A percentile compares a stretch with the other conserved stretches of the same genome.
Conservation (phyloP, 1,140 invertebrate species). For the Drosophila micromelanica region DNA sequence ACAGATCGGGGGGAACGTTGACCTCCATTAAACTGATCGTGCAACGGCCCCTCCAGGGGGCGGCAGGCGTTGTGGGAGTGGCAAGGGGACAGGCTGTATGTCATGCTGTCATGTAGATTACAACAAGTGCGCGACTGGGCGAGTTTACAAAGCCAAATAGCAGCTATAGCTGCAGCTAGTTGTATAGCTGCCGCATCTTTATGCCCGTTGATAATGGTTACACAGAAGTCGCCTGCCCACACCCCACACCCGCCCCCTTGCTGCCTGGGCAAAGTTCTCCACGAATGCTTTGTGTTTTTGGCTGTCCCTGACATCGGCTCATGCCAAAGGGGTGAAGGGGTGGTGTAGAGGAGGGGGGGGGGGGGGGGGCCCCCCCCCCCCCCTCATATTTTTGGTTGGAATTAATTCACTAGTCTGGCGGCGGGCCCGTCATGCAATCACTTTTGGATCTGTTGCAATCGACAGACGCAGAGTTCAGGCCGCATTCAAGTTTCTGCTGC, state of each 20-base stretch:
- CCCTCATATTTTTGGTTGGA: too few relatives aligned
- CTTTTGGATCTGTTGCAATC: slow-evolving; percentile 50
- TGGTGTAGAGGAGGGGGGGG: background rate
- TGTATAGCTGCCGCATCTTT: slow-evolving; percentile 20
- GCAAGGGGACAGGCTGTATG: background rate
- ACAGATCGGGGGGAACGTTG: slow-evolving; percentile 38
- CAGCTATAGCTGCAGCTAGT: slow-evolving; percentile 10
- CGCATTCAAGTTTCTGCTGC: slow-evolving; percentile 18
- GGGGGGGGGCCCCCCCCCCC: background rate
- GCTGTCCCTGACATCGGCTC: slow-evolving; percentile 60
- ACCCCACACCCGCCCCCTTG: background rate
- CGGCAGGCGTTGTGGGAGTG: background rate
- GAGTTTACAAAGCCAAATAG: slow-evolving; percentile 10
- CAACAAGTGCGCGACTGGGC: slow-evolving; percentile 19
- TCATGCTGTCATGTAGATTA: slow-evolving; percentile 34
- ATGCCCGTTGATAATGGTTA: slow-evolving; percentile 38
- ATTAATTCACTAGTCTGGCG: slow-evolving; percentile 55
- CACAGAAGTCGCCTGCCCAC: background rate
- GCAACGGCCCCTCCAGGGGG: slow-evolving; percentile 22
- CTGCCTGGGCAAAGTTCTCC: background rate
- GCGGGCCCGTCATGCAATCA: slow-evolving; percentile 20
- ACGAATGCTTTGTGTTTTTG: slow-evolving; percentile 17
- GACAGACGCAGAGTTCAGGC: slow-evolving; percentile 17
- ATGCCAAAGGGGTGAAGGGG: background rate
- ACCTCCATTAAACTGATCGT: slow-evolving; percentile 57